Evolutionary conservation across 2,888 invertebrate species (phyloP), one percentile per base, ranked within the genome.

Genomic region (Dryococelus australis): DNA sequence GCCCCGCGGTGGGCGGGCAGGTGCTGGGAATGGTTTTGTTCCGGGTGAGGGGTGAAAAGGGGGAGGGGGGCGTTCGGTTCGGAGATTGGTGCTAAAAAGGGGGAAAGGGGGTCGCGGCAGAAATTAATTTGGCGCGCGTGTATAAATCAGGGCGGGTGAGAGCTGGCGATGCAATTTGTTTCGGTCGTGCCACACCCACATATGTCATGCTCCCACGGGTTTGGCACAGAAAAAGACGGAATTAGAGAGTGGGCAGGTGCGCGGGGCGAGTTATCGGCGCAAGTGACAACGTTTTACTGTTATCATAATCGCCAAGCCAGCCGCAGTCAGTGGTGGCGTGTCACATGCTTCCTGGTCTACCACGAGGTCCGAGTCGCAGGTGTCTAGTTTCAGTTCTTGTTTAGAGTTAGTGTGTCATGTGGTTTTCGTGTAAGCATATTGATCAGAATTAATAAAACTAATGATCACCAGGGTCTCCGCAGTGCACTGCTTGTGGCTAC

Each of bases 61-160:
- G 65, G 65, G 24, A 6, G 65, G 65, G 65, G 13, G 65, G 24
- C 65, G 65, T 65, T 65, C 6, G 65, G 65, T 24, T n/a, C 65
- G 65, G 24, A 65, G 65, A 65, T 65, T 65, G 65, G 24, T 20
- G 65, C 65, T 65, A 65, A 65, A 65, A 65, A 65, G 83, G 28
- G 35, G 28, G 28, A 9, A 20, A 13, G 9, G 83, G 28, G 16
- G 83, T 28, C 28, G 83, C 35, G 43, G 28, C 35, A 35, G 83
- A 83, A 83, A 83, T 83, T 83, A 83, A 83, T 83, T 83, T 83
- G 83, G 83, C 43, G 83, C 83, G 43, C 83, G 43, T 83, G 83
- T 83, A 83, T 83, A 83, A 83, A 83, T 83, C 83, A 83, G 83
- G 43, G 43, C 83, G 83, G 83, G 83, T 12, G 83, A 83, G 43